phyloP scores from a whole-genome alignment of 2,113 vertebrate species.

The Rhea pennata region DNA sequence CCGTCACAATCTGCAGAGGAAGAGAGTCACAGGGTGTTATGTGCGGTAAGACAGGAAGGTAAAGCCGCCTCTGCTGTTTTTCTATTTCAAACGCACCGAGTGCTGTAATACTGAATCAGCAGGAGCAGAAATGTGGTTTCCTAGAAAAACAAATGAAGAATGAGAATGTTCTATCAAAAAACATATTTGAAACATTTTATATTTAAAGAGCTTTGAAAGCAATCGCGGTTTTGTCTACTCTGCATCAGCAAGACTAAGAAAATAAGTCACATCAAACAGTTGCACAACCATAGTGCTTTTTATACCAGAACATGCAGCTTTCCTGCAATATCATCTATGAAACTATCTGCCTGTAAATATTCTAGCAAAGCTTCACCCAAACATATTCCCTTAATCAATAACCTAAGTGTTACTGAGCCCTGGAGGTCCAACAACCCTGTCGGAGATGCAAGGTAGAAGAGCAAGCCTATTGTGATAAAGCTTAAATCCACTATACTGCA shows the following conservation, averaged over 20 bases:
- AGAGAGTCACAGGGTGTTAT: background rate
- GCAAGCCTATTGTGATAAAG: background rate
- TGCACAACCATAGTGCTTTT: background rate
- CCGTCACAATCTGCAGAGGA: slow-evolving; percentile 88
- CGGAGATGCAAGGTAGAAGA: background rate
- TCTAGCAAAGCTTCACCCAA: background rate
- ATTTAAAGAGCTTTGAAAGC: background rate
- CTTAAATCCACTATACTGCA: background rate
- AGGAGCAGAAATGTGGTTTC: background rate
- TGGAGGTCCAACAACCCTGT: background rate
- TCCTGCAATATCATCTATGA: background rate
- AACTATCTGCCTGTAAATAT: background rate
- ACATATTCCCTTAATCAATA: fast-evolving
- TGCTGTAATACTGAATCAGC: background rate
- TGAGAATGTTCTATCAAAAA: background rate
- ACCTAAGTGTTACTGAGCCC: background rate
- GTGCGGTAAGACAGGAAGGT: background rate
- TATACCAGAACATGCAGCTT: fast-evolving
- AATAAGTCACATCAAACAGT: background rate
- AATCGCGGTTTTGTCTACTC: background rate
- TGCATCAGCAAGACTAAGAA: background rate
- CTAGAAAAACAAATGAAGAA: background rate
- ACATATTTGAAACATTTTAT: background rate
- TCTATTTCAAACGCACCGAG: fast-evolving
- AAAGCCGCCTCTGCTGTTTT: background rate